Evolutionary conservation across 30 jellyfish, hydroid and myxozoan species (phyloP), one percentile per base, ranked within the genome.

Genomic region (Pelagia noctiluca): DNA sequence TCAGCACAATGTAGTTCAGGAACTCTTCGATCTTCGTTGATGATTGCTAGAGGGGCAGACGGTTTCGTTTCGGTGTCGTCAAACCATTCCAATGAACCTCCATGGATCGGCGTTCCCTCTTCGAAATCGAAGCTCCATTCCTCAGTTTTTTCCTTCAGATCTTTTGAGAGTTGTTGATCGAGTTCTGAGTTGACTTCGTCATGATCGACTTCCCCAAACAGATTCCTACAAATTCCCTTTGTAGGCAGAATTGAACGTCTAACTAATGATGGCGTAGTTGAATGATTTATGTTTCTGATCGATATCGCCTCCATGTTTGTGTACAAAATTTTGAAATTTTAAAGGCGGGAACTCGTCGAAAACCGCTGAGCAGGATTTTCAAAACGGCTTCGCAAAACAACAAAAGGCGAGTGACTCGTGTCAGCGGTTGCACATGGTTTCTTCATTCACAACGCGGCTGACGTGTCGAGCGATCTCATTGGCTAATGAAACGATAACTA

Each of bases 311-410:
- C 91, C 91, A 81, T 81, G 71, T 52, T 81, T 81, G 91, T 81
- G 46, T 81, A 81, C 42, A 26, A 53, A 52, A 81, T 81, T 78
- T 81, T 81, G 84, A 81, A 81, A 63, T 81, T 65, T 67, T 48
- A n/a, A 53, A 66, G 91, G 91, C 91, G 91, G 91, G 91, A 81
- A 81, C 90, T 65, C 61, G 84, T 42, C 12, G 76, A 81, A 66
- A 32, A 81, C 91, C 91, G 91, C 91, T 81, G 91, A 71, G 21
- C 91, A 68, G 52, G 31, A 30, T 8, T 78, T 46, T 48, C 87
- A 75, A 53, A 26, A 57, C 87, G 76, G 57, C 32, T 69, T 53
- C 63, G 35, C 76, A 13, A 46, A 52, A 75, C 35, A 75, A 75
- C 87, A 78, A 78, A 60, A 35, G 68, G 47, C 73, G 60, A 78